Evolutionary conservation across 2,888 invertebrate genomes (phyloP).

Genomic region (Pilophorus perplexus): DNA sequence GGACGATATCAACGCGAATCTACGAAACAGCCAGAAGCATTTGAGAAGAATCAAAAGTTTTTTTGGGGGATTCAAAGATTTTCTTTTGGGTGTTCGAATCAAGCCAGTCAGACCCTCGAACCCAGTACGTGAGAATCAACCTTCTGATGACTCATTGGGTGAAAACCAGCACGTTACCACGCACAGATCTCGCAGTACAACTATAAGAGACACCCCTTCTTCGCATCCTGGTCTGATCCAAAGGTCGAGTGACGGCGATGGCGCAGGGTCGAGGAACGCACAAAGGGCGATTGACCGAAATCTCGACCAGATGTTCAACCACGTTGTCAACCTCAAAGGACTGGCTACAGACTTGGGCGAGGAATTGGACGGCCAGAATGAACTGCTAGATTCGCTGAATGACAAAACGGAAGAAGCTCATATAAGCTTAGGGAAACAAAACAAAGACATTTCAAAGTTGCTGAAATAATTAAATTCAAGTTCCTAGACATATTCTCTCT

Average conservation of each 20-base stretch:
- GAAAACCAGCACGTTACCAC: background rate
- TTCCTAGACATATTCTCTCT: too few species aligned
- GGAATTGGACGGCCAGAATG: constrained; percentile 21
- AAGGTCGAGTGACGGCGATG: background rate
- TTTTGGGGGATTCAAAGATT: constrained; percentile 26
- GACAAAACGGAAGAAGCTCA: constrained; percentile 27
- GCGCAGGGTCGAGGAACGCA: background rate
- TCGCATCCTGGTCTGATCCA: background rate
- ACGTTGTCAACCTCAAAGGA: constrained; percentile 14
- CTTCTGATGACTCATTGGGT: background rate
- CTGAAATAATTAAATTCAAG: constrained; percentile 12
- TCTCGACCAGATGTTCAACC: constrained; percentile 8
- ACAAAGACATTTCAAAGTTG: constrained; percentile 18
- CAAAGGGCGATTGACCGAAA: constrained; percentile 9
- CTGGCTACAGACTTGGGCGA: constrained; percentile 16
- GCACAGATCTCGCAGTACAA: background rate
- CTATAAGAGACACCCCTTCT: background rate
- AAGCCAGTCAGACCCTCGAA: constrained; percentile 8
- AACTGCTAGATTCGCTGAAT: background rate
- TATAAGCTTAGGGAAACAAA: constrained; percentile 23
- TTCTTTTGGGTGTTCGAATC: constrained; percentile 17
- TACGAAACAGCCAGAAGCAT: constrained; percentile 28
- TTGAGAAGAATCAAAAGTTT: constrained; percentile 27
- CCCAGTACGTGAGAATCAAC: background rate
- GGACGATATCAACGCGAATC: constrained; percentile 21